phyloP scores from a whole-genome alignment of 37 sponge, comb jelly and placozoan species.

The Chondrosia reniformis region DNA sequence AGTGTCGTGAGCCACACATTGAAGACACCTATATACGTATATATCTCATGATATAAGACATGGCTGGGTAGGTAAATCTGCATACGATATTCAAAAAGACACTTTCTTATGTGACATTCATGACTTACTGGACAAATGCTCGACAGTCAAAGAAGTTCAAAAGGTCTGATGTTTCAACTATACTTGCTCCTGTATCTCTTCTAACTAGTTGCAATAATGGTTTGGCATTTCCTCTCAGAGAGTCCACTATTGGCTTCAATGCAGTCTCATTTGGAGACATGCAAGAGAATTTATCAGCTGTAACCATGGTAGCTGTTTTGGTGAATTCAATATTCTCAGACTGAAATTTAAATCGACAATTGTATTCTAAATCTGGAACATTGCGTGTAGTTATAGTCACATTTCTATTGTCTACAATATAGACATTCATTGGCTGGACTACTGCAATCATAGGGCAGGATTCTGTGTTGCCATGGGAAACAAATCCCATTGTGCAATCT shows the following conservation, averaged over 20 bases:
- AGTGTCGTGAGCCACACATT: background rate
- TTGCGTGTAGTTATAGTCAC: no score
- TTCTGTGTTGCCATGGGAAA: background rate
- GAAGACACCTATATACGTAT: background rate
- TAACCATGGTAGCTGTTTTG: background rate
- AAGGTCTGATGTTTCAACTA: background rate
- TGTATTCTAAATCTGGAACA: no score
- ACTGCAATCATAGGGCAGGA: background rate
- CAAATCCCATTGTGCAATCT: background rate
- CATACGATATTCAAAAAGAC: background rate
- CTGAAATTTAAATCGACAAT: background rate
- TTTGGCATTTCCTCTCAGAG: no score
- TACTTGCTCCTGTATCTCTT: no score
- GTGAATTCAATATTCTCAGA: background rate
- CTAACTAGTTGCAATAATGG: no score
- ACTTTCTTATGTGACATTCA: background rate
- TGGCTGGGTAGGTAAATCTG: no score
- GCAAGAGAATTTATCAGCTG: background rate
- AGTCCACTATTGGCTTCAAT: background rate
- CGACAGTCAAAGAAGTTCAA: slow-evolving; percentile 13
- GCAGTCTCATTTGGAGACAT: background rate
- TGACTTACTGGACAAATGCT: background rate
- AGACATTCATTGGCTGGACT: background rate
- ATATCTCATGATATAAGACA: background rate
- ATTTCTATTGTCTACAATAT: background rate